These are phyloP conservation scores for Otis tarda DNA, from an alignment of 2,113 vertebrate species.

Conservation along the genomic window DNA sequence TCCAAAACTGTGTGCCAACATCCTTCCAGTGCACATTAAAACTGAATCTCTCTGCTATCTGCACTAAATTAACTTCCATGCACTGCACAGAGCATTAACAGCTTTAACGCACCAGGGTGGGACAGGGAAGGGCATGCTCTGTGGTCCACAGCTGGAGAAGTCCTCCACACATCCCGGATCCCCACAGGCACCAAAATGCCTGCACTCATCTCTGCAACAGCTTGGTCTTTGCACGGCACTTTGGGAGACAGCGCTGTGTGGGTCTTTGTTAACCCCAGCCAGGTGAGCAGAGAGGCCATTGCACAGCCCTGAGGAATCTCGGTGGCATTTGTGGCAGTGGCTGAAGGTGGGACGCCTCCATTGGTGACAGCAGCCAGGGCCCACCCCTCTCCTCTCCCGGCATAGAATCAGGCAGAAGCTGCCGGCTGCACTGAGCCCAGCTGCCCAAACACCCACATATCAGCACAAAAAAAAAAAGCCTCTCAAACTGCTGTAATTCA, in stretches of 20 bases:
- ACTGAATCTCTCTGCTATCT: background rate
- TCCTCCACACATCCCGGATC: background rate
- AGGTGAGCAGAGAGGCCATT: rapidly evolving
- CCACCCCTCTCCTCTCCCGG: background rate
- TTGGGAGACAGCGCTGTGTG: background rate
- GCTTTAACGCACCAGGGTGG: background rate
- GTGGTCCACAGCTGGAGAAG: background rate
- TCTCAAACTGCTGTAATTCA: background rate
- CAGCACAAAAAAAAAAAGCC: background rate
- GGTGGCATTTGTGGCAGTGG: background rate
- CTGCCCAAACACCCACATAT: background rate
- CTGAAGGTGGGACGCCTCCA: background rate
- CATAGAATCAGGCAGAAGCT: rapidly evolving
- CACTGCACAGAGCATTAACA: conserved; percentile 16
- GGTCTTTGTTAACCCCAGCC: background rate
- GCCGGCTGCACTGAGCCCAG: background rate
- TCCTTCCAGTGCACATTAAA: conserved; percentile 56
- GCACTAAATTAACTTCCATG: conserved; percentile 47
- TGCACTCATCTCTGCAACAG: background rate
- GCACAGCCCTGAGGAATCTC: background rate
- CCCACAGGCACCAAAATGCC: rapidly evolving
- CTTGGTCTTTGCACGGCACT: rapidly evolving
- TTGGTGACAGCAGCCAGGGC: rapidly evolving
- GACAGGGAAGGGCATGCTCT: background rate
- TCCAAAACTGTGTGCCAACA: conserved; percentile 58